Conservation (phyloP, 2,797 vertebrate species). For the Gallinago nigripennis region DNA sequence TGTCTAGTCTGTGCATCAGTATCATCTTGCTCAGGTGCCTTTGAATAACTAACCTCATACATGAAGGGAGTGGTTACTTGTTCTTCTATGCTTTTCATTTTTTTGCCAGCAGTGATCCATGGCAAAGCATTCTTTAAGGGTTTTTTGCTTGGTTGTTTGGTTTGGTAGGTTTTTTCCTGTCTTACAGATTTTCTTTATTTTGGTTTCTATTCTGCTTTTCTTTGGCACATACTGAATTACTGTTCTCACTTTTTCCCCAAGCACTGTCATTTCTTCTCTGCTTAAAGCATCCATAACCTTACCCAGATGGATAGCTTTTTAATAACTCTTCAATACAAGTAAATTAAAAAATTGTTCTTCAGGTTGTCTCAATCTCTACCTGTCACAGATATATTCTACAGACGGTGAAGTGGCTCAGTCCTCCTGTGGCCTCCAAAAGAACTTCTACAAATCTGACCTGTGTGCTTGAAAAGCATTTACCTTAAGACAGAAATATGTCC, state of each 20-base stretch:
- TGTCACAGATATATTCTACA: neutral
- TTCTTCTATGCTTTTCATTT: rapidly evolving
- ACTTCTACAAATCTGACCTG: neutral
- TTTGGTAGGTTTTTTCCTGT: neutral
- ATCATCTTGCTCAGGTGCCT: neutral
- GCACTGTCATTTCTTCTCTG: neutral
- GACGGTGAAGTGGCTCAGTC: neutral
- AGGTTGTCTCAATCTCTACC: neutral
- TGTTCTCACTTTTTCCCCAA: neutral
- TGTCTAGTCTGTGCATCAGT: neutral
- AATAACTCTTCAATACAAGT: neutral
- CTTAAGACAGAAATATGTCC: neutral
- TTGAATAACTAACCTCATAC: neutral
- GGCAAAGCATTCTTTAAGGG: neutral
- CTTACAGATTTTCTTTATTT: neutral
- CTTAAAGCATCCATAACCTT: neutral
- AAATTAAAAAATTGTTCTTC: neutral
- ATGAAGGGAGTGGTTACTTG: neutral
- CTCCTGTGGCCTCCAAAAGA: neutral
- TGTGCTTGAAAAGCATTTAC: neutral
- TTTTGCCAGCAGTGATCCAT: neutral
- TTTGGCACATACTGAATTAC: neutral
- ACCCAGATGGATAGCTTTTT: neutral
- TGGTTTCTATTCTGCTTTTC: neutral
- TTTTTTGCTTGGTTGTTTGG: neutral